These are phyloP conservation scores for Drosophila pandora DNA, from an alignment of 1,140 invertebrate genomes.

Conservation along the genomic window DNA sequence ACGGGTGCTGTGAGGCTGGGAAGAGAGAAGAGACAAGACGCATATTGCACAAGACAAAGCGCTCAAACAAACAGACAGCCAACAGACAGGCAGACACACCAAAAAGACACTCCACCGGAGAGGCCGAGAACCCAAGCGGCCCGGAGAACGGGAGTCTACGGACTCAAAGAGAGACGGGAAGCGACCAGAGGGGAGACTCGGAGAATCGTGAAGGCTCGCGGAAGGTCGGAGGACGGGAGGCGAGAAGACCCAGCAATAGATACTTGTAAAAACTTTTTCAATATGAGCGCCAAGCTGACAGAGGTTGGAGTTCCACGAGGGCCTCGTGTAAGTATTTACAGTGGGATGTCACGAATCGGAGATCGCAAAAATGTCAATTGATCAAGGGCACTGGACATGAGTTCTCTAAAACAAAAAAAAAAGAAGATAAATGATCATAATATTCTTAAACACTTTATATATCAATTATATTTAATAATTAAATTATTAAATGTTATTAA, in stretches of 20 bases:
- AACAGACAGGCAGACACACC: slow-evolving; percentile 47
- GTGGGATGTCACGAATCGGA: slow-evolving; percentile 4
- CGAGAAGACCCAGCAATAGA: slow-evolving; percentile 56
- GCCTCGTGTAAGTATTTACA: slow-evolving; percentile 9
- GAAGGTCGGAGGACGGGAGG: slow-evolving; percentile 11
- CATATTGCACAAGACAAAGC: slow-evolving; percentile 75
- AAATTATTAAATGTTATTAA: too few relatives aligned
- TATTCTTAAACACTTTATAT: too few relatives aligned
- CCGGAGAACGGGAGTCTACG: neutral
- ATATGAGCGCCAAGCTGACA: slow-evolving; percentile 52
- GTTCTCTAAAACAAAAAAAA: too few relatives aligned
- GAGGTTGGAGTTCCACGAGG: neutral
- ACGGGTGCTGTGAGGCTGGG: neutral
- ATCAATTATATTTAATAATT: too few relatives aligned
- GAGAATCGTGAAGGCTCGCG: neutral
- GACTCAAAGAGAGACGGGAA: slow-evolving; percentile 6
- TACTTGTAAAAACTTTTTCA: slow-evolving; percentile 73
- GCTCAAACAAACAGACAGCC: slow-evolving; percentile 53
- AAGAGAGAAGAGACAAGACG: slow-evolving; percentile 55
- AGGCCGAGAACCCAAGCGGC: slow-evolving; percentile 2
- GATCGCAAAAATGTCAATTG: neutral
- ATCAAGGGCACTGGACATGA: neutral
- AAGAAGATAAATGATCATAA: too few relatives aligned
- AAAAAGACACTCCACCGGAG: slow-evolving; percentile 8
- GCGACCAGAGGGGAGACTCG: neutral